These are phyloP conservation scores for Matsumyia berberina DNA, from an alignment of 2,888 invertebrate species.

Conservation along the genomic window DNA sequence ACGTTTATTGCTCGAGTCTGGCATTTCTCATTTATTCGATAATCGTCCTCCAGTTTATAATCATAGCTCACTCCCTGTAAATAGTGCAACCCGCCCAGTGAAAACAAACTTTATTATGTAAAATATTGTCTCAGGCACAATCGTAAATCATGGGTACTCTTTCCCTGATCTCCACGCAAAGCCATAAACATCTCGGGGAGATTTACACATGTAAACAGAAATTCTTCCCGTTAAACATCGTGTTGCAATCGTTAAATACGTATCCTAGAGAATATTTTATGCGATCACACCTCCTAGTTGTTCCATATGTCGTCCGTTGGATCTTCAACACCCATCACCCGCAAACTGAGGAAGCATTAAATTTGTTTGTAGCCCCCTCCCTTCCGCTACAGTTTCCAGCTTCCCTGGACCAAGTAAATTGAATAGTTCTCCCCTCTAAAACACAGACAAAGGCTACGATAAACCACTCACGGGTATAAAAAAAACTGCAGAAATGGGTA, in stretches of 20 bases:
- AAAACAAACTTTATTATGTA: conserved; percentile 6
- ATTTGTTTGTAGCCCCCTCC: conserved; percentile 1
- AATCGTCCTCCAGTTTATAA: neutral
- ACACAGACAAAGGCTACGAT: neutral
- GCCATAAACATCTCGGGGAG: conserved; percentile 5
- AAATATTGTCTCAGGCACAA: conserved; percentile 2
- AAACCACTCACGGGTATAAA: neutral
- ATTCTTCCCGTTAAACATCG: conserved; percentile 52
- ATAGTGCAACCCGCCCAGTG: neutral
- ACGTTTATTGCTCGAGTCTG: neutral
- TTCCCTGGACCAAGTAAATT: conserved; percentile 17
- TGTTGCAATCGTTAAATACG: conserved; percentile 56
- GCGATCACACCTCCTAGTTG: conserved; percentile 41
- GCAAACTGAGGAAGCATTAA: conserved; percentile 36
- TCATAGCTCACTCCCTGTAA: neutral
- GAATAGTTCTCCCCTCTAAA: conserved; percentile 6
- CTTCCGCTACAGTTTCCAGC: neutral
- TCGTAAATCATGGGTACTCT: conserved; percentile 28
- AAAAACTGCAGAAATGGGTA: neutral
- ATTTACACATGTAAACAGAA: conserved; percentile 38
- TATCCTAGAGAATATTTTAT: conserved; percentile 31
- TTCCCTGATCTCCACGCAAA: neutral
- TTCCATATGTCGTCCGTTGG: conserved; percentile 20
- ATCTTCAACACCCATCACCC: conserved; percentile 24
- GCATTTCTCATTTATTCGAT: neutral